phyloP scores from a whole-genome alignment of 2,113 vertebrate species.

The Corvus hawaiiensis region DNA sequence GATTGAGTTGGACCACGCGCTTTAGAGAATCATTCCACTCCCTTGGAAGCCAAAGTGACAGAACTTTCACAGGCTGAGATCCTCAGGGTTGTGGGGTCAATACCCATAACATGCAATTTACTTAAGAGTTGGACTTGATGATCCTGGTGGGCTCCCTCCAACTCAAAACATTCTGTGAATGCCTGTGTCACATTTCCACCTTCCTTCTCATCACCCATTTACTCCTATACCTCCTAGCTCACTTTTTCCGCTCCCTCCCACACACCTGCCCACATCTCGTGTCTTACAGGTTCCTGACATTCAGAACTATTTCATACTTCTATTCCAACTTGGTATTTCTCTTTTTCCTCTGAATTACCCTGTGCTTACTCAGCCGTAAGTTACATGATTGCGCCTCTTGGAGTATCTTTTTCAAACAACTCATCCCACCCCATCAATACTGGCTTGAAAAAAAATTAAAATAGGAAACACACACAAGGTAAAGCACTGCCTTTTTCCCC shows the following conservation, averaged over 20 bases:
- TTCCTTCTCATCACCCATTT: background rate
- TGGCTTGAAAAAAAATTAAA: background rate
- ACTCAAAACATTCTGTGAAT: background rate
- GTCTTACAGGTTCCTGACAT: background rate
- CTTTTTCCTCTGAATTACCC: background rate
- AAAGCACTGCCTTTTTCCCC: background rate
- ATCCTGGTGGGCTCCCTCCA: background rate
- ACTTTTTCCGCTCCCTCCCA: background rate
- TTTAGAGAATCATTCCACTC: fast-evolving
- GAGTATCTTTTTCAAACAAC: background rate
- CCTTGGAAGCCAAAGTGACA: fast-evolving
- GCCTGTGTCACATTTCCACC: background rate
- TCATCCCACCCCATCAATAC: background rate
- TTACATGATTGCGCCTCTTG: fast-evolving
- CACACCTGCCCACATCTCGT: background rate
- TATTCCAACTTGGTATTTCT: background rate
- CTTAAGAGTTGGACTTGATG: background rate
- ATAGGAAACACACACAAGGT: background rate
- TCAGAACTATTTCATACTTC: background rate
- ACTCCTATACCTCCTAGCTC: background rate
- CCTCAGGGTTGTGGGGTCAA: background rate
- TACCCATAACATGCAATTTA: fast-evolving
- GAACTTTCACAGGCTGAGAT: background rate
- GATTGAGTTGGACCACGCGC: fast-evolving
- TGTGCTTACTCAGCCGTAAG: background rate